phyloP scores from a whole-genome alignment of 2,113 vertebrate genomes.

The Bubalus kerabau region DNA sequence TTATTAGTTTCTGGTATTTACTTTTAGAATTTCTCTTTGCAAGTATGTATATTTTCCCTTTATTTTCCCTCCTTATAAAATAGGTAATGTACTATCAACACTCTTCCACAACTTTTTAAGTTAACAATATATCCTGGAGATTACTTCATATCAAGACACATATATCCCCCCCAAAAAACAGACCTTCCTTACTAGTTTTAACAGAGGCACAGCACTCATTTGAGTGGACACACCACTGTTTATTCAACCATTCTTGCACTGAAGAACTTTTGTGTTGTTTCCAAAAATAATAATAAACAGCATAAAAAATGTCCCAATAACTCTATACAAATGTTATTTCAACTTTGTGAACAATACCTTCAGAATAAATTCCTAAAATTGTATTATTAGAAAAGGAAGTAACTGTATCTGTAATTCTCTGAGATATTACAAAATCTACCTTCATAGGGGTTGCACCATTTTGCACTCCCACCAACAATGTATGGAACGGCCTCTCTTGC shows the following conservation, averaged over 20 bases:
- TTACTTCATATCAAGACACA: background rate
- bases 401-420: background rate
- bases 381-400: background rate
- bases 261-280: background rate
- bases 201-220: background rate
- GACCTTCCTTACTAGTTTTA: background rate
- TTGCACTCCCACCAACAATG: background rate
- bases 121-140: background rate
- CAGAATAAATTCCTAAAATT: background rate
- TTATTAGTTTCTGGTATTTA: background rate
- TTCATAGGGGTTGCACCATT: background rate
- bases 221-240: background rate
- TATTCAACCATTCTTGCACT: background rate
- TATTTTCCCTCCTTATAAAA: background rate
- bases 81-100: background rate
- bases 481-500: background rate
- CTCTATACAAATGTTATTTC: background rate
- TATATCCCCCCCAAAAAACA: background rate
- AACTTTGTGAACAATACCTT: background rate
- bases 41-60: background rate
- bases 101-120: background rate
- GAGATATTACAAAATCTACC: background rate
- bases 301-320: background rate
- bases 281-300: background rate
- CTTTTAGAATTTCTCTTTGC: background rate